phyloP scores from a whole-genome alignment of 2,797 vertebrate genomes.

The Danio tinwini region DNA sequence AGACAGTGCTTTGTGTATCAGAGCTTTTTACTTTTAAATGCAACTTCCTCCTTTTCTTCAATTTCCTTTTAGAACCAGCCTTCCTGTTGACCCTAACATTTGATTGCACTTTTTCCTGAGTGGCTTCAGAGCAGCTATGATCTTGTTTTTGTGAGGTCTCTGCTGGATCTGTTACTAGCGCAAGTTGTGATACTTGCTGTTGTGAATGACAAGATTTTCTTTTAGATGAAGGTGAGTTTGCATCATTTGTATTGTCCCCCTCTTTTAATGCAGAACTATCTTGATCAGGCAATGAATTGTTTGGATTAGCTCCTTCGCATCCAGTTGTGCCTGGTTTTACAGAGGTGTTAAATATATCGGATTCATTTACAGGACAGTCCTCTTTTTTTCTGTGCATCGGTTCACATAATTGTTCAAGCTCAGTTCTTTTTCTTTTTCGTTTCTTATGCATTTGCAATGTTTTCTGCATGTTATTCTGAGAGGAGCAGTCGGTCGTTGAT shows the following conservation, averaged over 20 bases:
- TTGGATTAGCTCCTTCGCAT: not conserved
- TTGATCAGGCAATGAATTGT: not conserved
- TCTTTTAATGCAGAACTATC: not conserved
- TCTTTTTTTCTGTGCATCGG: not conserved
- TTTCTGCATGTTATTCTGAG: slow-evolving; percentile 16
- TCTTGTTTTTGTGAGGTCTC: slow-evolving; percentile 7
- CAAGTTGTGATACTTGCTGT: not conserved
- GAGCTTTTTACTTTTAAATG: slow-evolving; percentile 8
- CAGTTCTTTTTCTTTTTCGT: slow-evolving; percentile 34
- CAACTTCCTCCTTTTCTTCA: slow-evolving; percentile 30
- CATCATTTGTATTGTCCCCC: not conserved
- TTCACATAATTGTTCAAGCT: slow-evolving; percentile 14
- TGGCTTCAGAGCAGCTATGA: slow-evolving; percentile 4
- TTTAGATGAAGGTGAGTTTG: not conserved
- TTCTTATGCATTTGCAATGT: slow-evolving; percentile 6
- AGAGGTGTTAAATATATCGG: not conserved
- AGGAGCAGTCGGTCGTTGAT: not conserved
- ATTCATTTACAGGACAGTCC: not conserved
- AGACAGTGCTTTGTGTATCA: not conserved
- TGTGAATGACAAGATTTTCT: not conserved
- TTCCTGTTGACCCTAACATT: not conserved
- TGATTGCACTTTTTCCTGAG: not conserved
- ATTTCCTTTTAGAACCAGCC: slow-evolving; percentile 16
- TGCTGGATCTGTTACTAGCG: not conserved
- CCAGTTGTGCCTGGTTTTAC: not conserved